phyloP scores from a whole-genome alignment of 1,140 invertebrate species.

The Pectinophora gossypiella region DNA sequence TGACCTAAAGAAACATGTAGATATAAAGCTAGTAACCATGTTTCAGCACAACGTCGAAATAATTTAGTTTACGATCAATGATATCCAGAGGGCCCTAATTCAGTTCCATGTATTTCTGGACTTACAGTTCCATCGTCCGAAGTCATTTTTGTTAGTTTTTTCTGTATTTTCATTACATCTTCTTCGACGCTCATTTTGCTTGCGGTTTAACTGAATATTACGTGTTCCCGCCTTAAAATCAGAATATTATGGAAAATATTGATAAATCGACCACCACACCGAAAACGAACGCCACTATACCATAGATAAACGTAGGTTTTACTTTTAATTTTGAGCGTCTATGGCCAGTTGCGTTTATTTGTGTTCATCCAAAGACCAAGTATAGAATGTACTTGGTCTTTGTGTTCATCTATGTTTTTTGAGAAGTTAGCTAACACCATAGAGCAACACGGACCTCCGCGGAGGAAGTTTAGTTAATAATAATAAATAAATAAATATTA shows the following conservation, averaged over 20 bases:
- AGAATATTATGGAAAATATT: slow-evolving; percentile 57
- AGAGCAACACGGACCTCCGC: no score
- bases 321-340: no score
- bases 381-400: no score
- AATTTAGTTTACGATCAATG: background rate
- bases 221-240: slow-evolving; percentile 61
- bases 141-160: slow-evolving; percentile 96
- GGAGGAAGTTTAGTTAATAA: no score
- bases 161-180: slow-evolving; percentile 95
- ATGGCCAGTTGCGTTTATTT: no score
- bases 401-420: no score
- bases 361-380: no score
- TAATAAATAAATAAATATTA: no score
- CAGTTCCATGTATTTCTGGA: slow-evolving; percentile 45
- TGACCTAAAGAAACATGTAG: no score
- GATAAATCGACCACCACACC: slow-evolving; percentile 67
- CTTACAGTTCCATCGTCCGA: slow-evolving; percentile 89
- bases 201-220: slow-evolving; percentile 25
- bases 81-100: background rate
- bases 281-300: slow-evolving; percentile 29
- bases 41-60: no score
- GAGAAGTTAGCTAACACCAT: no score
- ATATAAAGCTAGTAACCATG: no score
- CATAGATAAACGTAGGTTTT: slow-evolving; percentile 58
- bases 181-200: slow-evolving; percentile 91